Base-by-base conservation (phyloP, 2,113 vertebrate genomes). In the Suncus etruscus region DNA sequence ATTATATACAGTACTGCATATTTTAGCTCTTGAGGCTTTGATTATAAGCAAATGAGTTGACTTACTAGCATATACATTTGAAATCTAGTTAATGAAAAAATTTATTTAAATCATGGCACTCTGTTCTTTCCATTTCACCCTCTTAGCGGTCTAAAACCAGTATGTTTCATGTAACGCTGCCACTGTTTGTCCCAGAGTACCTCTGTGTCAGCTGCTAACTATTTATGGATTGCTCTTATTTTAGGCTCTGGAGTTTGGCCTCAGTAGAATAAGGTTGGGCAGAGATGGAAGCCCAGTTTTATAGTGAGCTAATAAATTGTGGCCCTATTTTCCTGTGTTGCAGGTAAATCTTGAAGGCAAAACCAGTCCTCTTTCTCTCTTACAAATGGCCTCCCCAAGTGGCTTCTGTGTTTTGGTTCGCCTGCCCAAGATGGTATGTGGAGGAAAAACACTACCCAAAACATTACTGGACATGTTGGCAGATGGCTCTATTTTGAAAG, bases 351-450 rank as follows among this genome's bases (percentile, higher is more conserved):
- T 97, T 48, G 97, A 98, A 87, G 99, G 98, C 87, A 98, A 97
- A 87, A 87, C 97, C 11, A 98, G 97, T 10, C 97, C 98, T 0
- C 98, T 99, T 12, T 99, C 99, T 54, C 97, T 99, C 65, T 96
- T 99, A 61, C 99, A 99, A 95, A 96, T 99, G 97, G 98, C 99
- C 76, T 98, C 98, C 0, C 98, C 97, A 77, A 98, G 98, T 0
- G 99, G 99, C 31, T 97, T 98, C 77, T 99, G 99, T 61, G 32
- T 98, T 84, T 97, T 99, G 83, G 95, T 99, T 96, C 97, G 98
- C 79, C 97, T 99, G 96, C 97, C 98, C 90, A 96, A 95, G 27
- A 97, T 99, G 80, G 97, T 97, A 45, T 74, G 68, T 24, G 80
- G 91, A 18, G 97, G 97, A 94, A 97, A 95, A 93, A 74, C 95